A percentile compares a stretch with the other conserved stretches of the same genome.
Conservation (phyloP, 2,797 vertebrate species). For the Clarias laeviceps region DNA sequence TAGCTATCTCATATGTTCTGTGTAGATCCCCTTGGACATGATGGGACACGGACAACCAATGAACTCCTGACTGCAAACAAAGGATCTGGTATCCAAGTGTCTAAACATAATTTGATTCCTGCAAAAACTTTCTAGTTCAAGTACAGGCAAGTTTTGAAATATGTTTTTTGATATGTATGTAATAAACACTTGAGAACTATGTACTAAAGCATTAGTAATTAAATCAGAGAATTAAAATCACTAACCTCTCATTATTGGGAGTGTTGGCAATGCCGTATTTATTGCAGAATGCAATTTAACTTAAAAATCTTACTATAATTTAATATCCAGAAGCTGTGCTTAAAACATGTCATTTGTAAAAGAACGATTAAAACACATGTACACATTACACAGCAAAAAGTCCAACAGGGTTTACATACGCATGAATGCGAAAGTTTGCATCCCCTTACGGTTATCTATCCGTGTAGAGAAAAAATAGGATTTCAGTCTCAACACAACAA, state of each 20-base stretch:
- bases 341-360: not conserved
- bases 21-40: constrained; percentile 70
- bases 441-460: not conserved
- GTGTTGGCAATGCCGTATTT: not conserved
- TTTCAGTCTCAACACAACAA: not conserved
- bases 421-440: not conserved
- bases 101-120: not conserved
- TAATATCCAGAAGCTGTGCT: not conserved
- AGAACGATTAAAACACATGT: not conserved
- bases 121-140: not conserved
- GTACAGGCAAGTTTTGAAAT: not conserved
- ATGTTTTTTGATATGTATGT: not conserved
- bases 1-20: constrained; percentile 68
- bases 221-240: not conserved
- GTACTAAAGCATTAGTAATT: not conserved
- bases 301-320: not conserved
- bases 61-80: constrained; percentile 22
- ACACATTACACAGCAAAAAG: not conserved
- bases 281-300: not conserved
- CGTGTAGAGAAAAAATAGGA: too few relatives aligned
- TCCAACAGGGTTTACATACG: not conserved
- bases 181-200: not conserved
- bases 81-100: not conserved
- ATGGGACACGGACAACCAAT: constrained; percentile 50
- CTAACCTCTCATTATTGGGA: not conserved